Percentiles rank a stretch among this genome's conserved stretches.
These are phyloP conservation scores for Melanotaenia pygmaea DNA, from an alignment of 2,797 vertebrate species.

Conservation along the genomic window DNA sequence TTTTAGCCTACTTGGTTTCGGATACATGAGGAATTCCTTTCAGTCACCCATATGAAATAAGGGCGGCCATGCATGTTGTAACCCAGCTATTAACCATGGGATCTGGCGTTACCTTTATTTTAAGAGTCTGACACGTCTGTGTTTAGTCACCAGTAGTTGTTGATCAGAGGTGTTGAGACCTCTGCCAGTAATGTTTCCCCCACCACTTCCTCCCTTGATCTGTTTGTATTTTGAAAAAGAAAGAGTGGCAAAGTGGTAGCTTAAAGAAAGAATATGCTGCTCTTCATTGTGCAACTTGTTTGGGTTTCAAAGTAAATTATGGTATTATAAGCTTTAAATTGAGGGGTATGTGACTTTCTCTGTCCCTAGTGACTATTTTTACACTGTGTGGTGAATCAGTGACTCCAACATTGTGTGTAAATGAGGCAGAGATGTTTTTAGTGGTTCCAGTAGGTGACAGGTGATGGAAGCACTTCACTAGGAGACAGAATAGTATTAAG, in stretches of 20 bases:
- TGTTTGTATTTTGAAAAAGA: background rate
- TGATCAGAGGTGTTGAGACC: constrained; percentile 33
- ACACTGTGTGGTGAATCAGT: background rate
- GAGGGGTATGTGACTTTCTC: background rate
- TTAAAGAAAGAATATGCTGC: background rate
- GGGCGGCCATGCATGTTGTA: constrained; percentile 5
- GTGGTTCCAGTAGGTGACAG: background rate
- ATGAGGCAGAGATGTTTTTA: background rate
- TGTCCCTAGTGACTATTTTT: no score
- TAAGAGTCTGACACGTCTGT: constrained; percentile 46
- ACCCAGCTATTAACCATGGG: constrained; percentile 4
- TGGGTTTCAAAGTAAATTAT: background rate
- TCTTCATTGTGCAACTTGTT: background rate
- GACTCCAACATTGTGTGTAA: background rate
- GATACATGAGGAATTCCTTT: constrained; percentile 6
- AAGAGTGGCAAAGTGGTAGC: background rate
- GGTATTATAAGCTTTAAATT: background rate
- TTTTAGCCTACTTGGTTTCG: background rate
- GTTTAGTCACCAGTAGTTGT: constrained; percentile 53
- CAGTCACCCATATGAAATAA: constrained; percentile 27
- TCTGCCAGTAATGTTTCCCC: background rate
- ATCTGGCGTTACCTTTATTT: constrained; percentile 56
- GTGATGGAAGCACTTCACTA: background rate
- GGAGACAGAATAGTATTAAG: background rate
- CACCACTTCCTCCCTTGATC: background rate